Base-by-base conservation (phyloP, 1,140 invertebrate species). In the Coptotermes formosanus region DNA sequence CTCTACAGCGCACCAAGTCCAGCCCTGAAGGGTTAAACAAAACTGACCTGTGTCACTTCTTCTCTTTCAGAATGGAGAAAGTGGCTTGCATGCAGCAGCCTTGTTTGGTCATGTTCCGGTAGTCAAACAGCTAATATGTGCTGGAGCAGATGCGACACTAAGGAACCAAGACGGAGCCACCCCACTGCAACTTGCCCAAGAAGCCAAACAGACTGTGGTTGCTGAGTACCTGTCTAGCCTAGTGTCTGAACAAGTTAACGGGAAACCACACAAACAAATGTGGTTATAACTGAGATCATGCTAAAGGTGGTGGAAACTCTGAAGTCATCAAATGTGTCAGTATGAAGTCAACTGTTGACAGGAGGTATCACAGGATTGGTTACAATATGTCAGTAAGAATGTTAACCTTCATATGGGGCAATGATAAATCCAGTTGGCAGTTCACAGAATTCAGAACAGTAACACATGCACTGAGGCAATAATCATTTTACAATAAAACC, bases 71-170 rank as follows among this genome's bases (percentile, higher is more conserved):
- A 98, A 98, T 92, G 97, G 97, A 3, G 97, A 98, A 92, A 95
- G 95, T 89, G 95, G 96, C 16, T 91, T 98, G 44, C 97, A 98
- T 92, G 97, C 96, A 52, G 97, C 97, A 23, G 96, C 96, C 59
- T 94, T 98, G 91, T 97, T 96, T 91, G 97, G 97, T 14, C 96
- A 97, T 88, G 93, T 97, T 90, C 92, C 94, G 11, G 95, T 97
- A 38, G 95, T 95, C 45, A 94, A 95, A 88, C 94, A 96, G 89
- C 92, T 98, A 82, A 92, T 97, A 12, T 93, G 93, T 86, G 95
- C 93, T 87, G 95, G 95, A 59, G 94, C 94, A 75, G 93, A 95
- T 91, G 93, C 94, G 52, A 91, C 91, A 84, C 89, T 95, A 44
- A 92, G 93, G 88, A 96, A 96, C 91, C 93, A 94, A 88, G 95